Conservation (phyloP, 92 coral and sea anemone species). For the Metridium senile region DNA sequence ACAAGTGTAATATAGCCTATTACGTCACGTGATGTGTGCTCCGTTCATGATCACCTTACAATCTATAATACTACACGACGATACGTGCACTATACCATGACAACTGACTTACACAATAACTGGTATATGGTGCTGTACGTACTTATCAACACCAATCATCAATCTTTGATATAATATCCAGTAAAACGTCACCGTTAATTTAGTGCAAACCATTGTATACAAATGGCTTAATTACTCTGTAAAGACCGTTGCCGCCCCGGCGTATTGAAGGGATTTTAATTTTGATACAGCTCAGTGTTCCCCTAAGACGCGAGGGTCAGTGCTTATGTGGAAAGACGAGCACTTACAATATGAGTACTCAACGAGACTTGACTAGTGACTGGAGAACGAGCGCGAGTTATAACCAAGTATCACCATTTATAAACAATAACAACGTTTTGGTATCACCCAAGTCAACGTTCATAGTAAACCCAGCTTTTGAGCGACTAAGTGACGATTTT, state of each 20-base stretch:
- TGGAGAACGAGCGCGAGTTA: not conserved
- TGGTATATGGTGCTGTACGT: too few species aligned
- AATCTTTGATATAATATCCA: not conserved
- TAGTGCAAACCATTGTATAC: not conserved
- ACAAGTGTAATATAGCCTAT: too few species aligned
- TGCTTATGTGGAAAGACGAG: too few species aligned
- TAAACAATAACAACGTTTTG: not conserved
- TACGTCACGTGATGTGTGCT: too few species aligned
- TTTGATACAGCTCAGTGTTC: too few species aligned
- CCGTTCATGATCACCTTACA: not conserved
- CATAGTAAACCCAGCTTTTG: constrained; percentile 13
- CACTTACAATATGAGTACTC: not conserved
- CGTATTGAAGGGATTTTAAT: not conserved
- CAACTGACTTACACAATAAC: not conserved
- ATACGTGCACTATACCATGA: not conserved
- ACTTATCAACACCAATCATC: not conserved
- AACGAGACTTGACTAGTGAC: not conserved
- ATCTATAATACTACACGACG: not conserved
- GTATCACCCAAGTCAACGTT: not conserved
- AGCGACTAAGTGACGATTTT: constrained; percentile 8
- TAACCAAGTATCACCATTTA: not conserved
- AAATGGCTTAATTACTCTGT: constrained; percentile 10
- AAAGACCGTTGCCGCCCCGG: constrained; percentile 2
- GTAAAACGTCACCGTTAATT: not conserved
- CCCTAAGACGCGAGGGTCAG: too few species aligned